Evolutionary conservation across 2,113 vertebrate genomes (phyloP).

Genomic region (Stigmatopora nigra): DNA sequence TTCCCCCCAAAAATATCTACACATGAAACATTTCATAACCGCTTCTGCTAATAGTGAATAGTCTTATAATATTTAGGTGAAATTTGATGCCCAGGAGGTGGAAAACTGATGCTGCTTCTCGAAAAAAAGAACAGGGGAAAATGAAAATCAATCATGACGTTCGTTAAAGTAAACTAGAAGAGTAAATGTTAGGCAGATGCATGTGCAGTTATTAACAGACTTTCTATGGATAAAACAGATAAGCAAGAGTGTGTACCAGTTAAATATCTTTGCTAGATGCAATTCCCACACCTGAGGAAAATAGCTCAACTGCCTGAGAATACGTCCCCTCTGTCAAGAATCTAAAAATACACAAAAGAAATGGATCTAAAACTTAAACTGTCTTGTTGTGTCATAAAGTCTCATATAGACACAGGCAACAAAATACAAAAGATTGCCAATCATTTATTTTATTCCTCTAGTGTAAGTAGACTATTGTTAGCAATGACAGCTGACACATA

Average conservation of each 20-base stretch:
- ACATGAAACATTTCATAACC: no score
- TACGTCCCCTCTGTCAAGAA: constrained; percentile 9
- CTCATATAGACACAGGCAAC: constrained; percentile 9
- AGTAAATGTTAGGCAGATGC: constrained; percentile 57
- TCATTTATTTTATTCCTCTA: neutral
- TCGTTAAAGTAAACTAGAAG: constrained; percentile 25
- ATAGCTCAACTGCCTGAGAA: constrained; percentile 14
- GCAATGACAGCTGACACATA: neutral
- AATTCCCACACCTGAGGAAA: constrained; percentile 13
- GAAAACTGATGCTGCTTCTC: constrained; percentile 26
- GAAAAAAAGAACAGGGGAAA: constrained; percentile 21
- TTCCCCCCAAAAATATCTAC: neutral
- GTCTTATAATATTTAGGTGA: neutral
- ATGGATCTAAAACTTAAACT: constrained; percentile 16
- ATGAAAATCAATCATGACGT: constrained; percentile 35
- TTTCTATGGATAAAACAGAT: constrained; percentile 43
- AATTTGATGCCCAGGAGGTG: neutral
- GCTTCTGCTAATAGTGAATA: no score
- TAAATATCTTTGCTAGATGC: constrained; percentile 35
- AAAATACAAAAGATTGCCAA: constrained; percentile 3
- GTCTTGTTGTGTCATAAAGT: constrained; percentile 20
- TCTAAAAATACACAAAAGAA: constrained; percentile 17
- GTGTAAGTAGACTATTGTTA: neutral
- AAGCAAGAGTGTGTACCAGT: constrained; percentile 42
- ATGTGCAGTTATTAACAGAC: constrained; percentile 34